Base-by-base conservation (phyloP, 2,888 invertebrate genomes). In the Dynastes hyllus region DNA sequence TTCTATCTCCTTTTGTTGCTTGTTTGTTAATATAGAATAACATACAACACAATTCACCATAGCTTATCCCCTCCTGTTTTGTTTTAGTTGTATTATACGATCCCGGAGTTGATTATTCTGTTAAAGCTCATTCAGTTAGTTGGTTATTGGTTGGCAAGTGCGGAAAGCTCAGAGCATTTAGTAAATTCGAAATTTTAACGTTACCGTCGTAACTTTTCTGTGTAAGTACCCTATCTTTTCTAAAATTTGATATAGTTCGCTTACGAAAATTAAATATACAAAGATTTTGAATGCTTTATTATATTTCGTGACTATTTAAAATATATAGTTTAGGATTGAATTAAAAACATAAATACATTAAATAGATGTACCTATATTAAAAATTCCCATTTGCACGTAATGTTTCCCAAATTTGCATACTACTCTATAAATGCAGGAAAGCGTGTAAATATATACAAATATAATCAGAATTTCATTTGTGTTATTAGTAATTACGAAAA, bases 71-170 rank as follows among this genome's bases (percentile, higher is more conserved):
- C 65, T 65, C 66, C 61, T 75, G 63, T 29, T 61, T 61, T 45
- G 40, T 71, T 71, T 13, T 37, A 71, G 71, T 55, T 71, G 73
- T 75, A 45, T 29, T 16, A 32, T 51, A 50, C 53, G 51, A 45
- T 61, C 61, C 73, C 45, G 40, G 22, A 50, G 73, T 75, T 75
- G 73, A 55, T 75, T 75, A 75, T 75, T 78, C 63, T 73, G 11
- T 16, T 37, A 78, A 78, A 78, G 78, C 78, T 75, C 78, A 61
- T 53, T 78, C 66, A 66, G 71, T 66, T 78, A 45, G 73, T 73
- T 66, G 51, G 78, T 73, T 73, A 65, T 40, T 73, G 29, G 78
- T 78, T 66, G 16, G 65, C 32, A 40, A 66, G 77, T 77, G 77
- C 22, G 51, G 55, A 53, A 70, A 71, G 78, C 71, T 61, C 63